phyloP scores from a whole-genome alignment of 1,140 invertebrate species.

The Drosophila rhopaloa region DNA sequence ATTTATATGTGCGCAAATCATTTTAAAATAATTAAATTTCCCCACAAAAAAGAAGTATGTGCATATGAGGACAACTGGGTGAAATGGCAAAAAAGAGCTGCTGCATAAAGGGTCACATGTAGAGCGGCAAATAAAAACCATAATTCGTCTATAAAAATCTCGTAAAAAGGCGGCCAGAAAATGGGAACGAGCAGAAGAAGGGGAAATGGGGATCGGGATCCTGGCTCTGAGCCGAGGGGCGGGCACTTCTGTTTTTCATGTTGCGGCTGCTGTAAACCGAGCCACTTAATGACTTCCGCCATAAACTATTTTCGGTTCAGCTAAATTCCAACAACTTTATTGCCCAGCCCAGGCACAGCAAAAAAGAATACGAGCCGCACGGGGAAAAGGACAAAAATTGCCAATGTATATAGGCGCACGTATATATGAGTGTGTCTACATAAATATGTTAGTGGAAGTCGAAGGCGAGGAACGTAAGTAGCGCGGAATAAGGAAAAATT shows the following conservation, averaged over 20 bases:
- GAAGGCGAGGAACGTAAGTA: constrained; percentile 18
- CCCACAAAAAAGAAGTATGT: constrained; percentile 29
- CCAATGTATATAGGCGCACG: constrained; percentile 38
- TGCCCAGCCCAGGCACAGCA: constrained; percentile 47
- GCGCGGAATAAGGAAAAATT: constrained; percentile 63
- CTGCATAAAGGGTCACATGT: constrained; percentile 62
- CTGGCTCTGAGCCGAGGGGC: constrained; percentile 39
- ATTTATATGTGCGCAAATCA: constrained; percentile 66
- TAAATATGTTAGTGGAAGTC: constrained; percentile 10
- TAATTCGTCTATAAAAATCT: constrained; percentile 83
- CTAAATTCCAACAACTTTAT: constrained; percentile 84
- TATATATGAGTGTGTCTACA: constrained; percentile 21
- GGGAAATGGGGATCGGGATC: neutral
- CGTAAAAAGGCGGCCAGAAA: constrained; percentile 70
- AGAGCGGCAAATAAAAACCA: constrained; percentile 79
- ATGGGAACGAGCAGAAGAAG: constrained; percentile 19
- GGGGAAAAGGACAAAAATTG: constrained; percentile 75
- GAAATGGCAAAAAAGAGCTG: constrained; percentile 40
- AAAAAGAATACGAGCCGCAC: constrained; percentile 35
- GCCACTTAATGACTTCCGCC: constrained; percentile 83
- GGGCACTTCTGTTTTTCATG: constrained; percentile 81
- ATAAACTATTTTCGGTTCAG: constrained; percentile 83
- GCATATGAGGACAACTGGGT: constrained; percentile 8
- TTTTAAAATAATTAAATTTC: constrained; percentile 80
- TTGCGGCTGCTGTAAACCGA: constrained; percentile 83